Base-by-base conservation (phyloP, 2,797 vertebrate genomes). In the Graptemys geographica region DNA sequence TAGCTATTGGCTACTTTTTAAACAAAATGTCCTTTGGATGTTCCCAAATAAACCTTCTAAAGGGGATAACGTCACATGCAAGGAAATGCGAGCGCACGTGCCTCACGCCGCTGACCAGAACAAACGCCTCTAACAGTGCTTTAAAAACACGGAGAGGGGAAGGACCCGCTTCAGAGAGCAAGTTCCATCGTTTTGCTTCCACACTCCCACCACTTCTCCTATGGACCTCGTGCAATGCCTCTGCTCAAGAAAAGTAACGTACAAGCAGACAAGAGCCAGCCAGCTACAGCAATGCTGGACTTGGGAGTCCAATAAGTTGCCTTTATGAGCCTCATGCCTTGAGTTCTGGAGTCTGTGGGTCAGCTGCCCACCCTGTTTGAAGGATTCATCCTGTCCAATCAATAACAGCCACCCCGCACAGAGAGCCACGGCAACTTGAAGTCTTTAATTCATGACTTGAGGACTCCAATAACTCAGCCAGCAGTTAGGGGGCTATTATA, bases 291-390 rank as follows among this genome's bases (percentile, higher is more conserved):
- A 25, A 37, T n/a, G 33, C 33, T n/a, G 62, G 33, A 69, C 18
- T 21, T 37, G n/a, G 33, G 33, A 69, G 62, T 76, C 37, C 23
- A 28, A 27, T 27, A 27, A 16, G 44, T 76, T 27, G 41, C 72
- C 41, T 16, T 76, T 76, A 15, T 28, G 12, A 47, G 13, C 25
- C 41, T 76, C 6, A 47, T 25, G 13, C 37, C 21, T 25, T 41
- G 69, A 74, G 23, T 44, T 13, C 72, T 76, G 11, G 25, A 47
- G 62, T n/a, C 16, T 69, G 62, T 19, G n/a, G 92, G 84, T 87
- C 88, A 90, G 91, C 90, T 90, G 82, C 82, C 59, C 79, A 83
- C 27, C 47, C 88, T 88, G 88, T 93, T 84, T 92, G 88, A 91
- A 90, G 81, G 79, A 82, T 52, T 55, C 41, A 92, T 93, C 65